Percentiles rank a stretch among this genome's conserved stretches.
These are phyloP conservation scores for Lasioglossum morio DNA, from an alignment of 2,888 invertebrate genomes.

Conservation along the genomic window DNA sequence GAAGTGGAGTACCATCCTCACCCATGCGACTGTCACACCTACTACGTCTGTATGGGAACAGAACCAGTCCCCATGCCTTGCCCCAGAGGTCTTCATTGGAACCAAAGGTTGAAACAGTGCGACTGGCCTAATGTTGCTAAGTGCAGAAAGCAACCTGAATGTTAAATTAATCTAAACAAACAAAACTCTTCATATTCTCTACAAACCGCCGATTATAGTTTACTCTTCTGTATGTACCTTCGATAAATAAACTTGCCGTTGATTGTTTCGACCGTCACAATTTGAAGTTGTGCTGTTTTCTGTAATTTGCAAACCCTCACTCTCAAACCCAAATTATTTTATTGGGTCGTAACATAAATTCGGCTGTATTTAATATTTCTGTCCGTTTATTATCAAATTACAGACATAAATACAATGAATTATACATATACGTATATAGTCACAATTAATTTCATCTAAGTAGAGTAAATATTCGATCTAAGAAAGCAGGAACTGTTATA, in stretches of 20 bases:
- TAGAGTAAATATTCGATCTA: no score
- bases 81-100: neutral
- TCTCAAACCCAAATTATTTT: no score
- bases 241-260: neutral
- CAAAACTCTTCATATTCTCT: neutral
- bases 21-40: neutral
- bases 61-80: neutral
- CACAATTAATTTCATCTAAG: no score
- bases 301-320: no score
- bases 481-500: no score
- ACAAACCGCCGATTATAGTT: neutral
- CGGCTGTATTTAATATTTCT: no score
- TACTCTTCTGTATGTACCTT: neutral
- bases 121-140: neutral
- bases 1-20: neutral
- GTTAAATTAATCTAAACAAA: neutral
- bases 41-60: neutral
- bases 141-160: accelerated
- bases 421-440: no score
- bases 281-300: no score
- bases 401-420: no score
- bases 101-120: accelerated
- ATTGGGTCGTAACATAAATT: no score
- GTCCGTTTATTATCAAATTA: no score
- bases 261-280: no score